Percentiles rank a stretch among this genome's conserved stretches.
Evolutionary conservation across 2,888 invertebrate species (phyloP).

Genomic region (Diplolepis rosae): DNA sequence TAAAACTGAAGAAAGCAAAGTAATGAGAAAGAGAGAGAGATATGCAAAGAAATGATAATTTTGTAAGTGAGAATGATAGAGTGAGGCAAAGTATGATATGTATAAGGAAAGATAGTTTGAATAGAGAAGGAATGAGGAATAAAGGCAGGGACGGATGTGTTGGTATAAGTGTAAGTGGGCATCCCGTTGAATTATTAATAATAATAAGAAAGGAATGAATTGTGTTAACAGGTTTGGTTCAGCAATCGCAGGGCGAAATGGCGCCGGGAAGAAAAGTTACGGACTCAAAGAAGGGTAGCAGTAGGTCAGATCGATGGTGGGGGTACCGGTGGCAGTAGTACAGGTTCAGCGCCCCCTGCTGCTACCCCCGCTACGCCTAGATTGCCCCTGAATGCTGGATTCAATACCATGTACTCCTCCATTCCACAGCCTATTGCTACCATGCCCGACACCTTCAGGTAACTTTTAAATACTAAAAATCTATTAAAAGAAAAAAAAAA

Average conservation of each 20-base stretch:
- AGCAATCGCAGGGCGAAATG: slow-evolving; percentile 99
- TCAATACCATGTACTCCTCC: slow-evolving; percentile 96
- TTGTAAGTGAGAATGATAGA: slow-evolving; percentile 35
- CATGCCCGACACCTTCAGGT: slow-evolving; percentile 93
- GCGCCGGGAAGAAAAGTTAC: slow-evolving; percentile 98
- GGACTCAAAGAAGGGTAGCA: slow-evolving; percentile 87
- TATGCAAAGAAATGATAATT: slow-evolving; percentile 31
- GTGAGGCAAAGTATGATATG: slow-evolving; percentile 39
- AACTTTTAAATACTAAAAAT: slow-evolving; percentile 49
- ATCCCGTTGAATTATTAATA: neutral
- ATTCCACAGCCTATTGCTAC: slow-evolving; percentile 96
- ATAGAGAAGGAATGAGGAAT: slow-evolving; percentile 53
- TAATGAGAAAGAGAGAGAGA: slow-evolving; percentile 34
- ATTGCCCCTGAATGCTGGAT: slow-evolving; percentile 87
- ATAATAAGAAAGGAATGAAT: slow-evolving; percentile 38
- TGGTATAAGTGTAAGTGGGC: neutral
- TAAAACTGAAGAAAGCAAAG: slow-evolving; percentile 18
- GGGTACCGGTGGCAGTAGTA: slow-evolving; percentile 64
- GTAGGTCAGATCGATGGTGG: slow-evolving; percentile 76
- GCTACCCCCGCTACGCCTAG: slow-evolving; percentile 77
- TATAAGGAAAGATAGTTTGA: slow-evolving; percentile 53
- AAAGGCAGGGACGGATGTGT: neutral
- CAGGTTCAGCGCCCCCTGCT: slow-evolving; percentile 76
- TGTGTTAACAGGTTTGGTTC: slow-evolving; percentile 94
- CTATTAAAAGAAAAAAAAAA: neutral